A percentile compares a stretch with the other conserved stretches of the same genome.
These are phyloP conservation scores for Ispidina picta DNA, from an alignment of 2,797 vertebrate genomes.

Conservation along the genomic window DNA sequence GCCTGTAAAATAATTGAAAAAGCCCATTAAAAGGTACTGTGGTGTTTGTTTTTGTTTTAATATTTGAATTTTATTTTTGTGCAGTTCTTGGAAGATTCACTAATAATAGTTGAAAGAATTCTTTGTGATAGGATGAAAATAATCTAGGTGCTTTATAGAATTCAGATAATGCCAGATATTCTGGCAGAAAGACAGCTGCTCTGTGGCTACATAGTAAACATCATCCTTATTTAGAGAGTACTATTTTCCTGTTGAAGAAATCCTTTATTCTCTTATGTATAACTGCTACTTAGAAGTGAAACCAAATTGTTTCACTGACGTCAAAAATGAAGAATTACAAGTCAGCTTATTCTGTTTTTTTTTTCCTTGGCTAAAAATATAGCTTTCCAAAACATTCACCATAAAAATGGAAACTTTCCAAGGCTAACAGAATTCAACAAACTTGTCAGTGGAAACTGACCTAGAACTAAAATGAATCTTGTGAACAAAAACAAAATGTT, in stretches of 20 bases:
- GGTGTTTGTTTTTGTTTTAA: not conserved
- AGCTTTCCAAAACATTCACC: slow-evolving; percentile 14
- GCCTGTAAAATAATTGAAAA: not conserved
- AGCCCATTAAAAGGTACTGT: not conserved
- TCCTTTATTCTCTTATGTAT: slow-evolving; percentile 30
- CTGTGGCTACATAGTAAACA: not conserved
- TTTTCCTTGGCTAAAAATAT: slow-evolving; percentile 12
- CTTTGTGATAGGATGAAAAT: not conserved
- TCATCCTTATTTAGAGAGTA: not conserved
- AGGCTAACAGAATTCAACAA: slow-evolving; percentile 25
- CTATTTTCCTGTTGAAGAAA: slow-evolving; percentile 10
- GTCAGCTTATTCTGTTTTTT: slow-evolving; percentile 1
- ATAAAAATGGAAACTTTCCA: slow-evolving; percentile 49
- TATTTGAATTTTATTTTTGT: not conserved
- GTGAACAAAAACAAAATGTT: not conserved
- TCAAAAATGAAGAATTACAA: slow-evolving; percentile 49
- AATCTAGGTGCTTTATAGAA: slow-evolving; percentile 31
- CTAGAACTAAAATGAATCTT: not conserved
- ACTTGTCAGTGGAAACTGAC: slow-evolving; percentile 8
- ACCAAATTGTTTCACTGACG: slow-evolving; percentile 57
- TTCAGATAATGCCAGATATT: slow-evolving; percentile 1
- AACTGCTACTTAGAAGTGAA: slow-evolving; percentile 27
- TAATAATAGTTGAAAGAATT: slow-evolving; percentile 7
- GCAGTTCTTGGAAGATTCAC: not conserved
- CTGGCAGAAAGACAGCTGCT: slow-evolving; percentile 4